A percentile compares a stretch with the other conserved stretches of the same genome.
Conservation (phyloP, 30 jellyfish, hydroid and myxozoan genomes). For the Aurelia sp. region DNA sequence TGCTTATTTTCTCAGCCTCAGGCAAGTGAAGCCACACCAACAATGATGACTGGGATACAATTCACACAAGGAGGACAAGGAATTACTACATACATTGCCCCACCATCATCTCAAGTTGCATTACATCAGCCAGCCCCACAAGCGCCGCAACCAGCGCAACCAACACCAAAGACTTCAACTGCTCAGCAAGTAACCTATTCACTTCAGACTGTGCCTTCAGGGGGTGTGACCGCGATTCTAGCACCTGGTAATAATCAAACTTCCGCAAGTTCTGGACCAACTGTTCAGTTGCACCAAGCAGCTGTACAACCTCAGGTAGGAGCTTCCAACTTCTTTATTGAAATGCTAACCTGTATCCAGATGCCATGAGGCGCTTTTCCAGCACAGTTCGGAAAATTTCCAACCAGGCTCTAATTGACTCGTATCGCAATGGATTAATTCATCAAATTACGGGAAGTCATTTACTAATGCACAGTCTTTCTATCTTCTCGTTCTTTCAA, state of each 20-base stretch:
- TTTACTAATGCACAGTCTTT: too few species aligned
- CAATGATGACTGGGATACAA: constrained; percentile 46
- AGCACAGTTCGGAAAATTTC: too few species aligned
- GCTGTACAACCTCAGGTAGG: constrained; percentile 80
- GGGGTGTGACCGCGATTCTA: constrained; percentile 73
- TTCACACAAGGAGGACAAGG: constrained; percentile 69
- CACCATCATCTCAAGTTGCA: constrained; percentile 60
- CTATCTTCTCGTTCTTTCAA: too few species aligned
- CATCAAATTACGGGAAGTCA: too few species aligned
- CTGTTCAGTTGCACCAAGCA: constrained; percentile 78
- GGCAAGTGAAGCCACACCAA: constrained; percentile 21
- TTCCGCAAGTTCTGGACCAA: constrained; percentile 34
- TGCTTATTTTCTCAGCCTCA: constrained; percentile 3
- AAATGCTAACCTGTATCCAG: too few species aligned
- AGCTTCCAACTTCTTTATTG: background rate
- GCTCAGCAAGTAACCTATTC: constrained; percentile 61
- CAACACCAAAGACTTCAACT: constrained; percentile 27
- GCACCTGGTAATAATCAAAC: constrained; percentile 63
- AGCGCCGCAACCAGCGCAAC: background rate
- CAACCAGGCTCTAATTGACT: too few species aligned
- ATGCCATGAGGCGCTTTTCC: too few species aligned
- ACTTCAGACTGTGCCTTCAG: constrained; percentile 80
- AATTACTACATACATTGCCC: constrained; percentile 82
- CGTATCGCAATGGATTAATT: too few species aligned
- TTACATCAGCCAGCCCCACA: constrained; percentile 27